These are phyloP conservation scores for Orestias chungarensis DNA, from an alignment of 2,797 vertebrate species.

Conservation along the genomic window DNA sequence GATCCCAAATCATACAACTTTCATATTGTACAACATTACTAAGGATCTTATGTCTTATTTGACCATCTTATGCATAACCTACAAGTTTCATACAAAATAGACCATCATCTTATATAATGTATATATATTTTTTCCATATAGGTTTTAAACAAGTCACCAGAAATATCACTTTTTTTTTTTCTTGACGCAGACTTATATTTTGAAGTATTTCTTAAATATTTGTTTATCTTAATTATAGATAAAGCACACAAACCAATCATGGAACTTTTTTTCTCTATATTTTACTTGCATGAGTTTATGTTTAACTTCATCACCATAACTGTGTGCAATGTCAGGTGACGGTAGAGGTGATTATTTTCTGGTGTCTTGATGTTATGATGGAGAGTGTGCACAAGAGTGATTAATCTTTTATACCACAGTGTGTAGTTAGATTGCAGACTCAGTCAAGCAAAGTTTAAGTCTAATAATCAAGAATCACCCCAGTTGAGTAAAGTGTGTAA, in stretches of 20 bases:
- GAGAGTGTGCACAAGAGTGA: background rate
- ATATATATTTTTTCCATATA: too few relatives aligned
- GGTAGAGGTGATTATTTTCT: slow-evolving; percentile 5
- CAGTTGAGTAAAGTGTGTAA: background rate
- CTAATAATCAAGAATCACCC: background rate
- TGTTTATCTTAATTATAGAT: background rate
- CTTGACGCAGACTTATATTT: background rate
- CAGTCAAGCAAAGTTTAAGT: slow-evolving; percentile 5
- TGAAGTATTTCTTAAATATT: background rate
- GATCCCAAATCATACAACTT: too few relatives aligned
- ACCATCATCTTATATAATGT: too few relatives aligned
- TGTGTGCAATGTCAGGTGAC: background rate
- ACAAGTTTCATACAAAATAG: too few relatives aligned
- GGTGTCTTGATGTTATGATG: slow-evolving; percentile 7
- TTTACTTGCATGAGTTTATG: too few relatives aligned
- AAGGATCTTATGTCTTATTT: too few relatives aligned
- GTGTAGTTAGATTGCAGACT: background rate
- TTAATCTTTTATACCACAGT: slow-evolving; percentile 5
- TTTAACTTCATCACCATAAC: background rate
- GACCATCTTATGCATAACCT: too few relatives aligned
- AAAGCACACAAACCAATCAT: background rate
- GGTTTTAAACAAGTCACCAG: background rate
- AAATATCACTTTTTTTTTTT: background rate
- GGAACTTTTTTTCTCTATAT: too few relatives aligned
- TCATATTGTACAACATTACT: too few relatives aligned